phyloP scores from a whole-genome alignment of 2,113 vertebrate species.

The Triplophysa rosa region DNA sequence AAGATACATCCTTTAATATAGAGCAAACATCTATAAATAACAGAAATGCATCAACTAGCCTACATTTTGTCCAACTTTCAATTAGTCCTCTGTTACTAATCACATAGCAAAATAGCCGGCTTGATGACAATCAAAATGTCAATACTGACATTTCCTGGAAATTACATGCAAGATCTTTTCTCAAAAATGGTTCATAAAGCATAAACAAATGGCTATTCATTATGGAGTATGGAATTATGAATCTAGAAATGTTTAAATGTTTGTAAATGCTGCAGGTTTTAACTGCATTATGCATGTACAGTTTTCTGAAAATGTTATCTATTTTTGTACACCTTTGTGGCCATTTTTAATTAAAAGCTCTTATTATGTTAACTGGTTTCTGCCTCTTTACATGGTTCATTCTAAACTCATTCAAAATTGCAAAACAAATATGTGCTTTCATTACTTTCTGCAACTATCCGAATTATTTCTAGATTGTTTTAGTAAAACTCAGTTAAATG shows the following conservation, averaged over 20 bases:
- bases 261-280: conserved; percentile 12
- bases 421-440: too few species aligned
- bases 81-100: not conserved
- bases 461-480: not conserved
- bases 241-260: not conserved
- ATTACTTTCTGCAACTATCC: not conserved
- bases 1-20: not conserved
- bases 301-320: conserved; percentile 43
- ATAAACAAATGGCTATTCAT: not conserved
- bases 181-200: conserved; percentile 3
- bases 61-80: not conserved
- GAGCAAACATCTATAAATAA: not conserved
- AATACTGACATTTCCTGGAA: not conserved
- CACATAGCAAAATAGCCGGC: not conserved
- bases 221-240: conserved; percentile 8
- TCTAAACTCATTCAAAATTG: not conserved
- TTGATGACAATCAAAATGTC: conserved; percentile 18
- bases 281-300: conserved; percentile 43
- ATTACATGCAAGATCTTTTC: conserved; percentile 24
- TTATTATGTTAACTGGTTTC: conserved; percentile 12
- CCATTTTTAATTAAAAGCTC: conserved; percentile 49
- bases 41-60: not conserved
- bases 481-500: not conserved
- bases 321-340: conserved; percentile 51
- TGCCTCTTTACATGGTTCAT: not conserved